Conservation (phyloP, 2,113 vertebrate genomes). For the Uropsilus gracilis region DNA sequence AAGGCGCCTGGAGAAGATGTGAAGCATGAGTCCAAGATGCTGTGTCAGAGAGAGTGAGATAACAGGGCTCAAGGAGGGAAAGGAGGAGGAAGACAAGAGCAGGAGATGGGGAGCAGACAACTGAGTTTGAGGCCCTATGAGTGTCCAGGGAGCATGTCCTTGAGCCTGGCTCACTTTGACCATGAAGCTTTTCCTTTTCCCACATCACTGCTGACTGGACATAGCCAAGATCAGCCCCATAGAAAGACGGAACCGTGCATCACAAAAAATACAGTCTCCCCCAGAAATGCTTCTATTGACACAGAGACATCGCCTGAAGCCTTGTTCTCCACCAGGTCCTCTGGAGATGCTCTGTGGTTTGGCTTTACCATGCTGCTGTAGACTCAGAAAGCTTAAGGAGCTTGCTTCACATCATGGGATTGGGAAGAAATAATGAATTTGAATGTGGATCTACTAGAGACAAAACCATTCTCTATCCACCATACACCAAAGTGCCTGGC, state of each 20-base stretch:
- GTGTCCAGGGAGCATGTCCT: too few relatives aligned
- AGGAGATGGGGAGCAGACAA: background rate
- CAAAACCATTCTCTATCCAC: background rate
- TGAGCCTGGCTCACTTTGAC: background rate
- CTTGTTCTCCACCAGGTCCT: background rate
- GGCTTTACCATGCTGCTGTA: background rate
- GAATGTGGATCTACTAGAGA: background rate
- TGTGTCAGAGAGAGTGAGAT: rapidly evolving
- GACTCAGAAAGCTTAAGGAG: background rate
- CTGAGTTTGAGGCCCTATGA: background rate
- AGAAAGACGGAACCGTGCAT: background rate
- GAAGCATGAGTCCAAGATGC: rapidly evolving
- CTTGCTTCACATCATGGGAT: background rate
- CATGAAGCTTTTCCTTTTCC: background rate
- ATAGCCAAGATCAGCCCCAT: background rate
- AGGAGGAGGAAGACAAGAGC: background rate
- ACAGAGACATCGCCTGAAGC: background rate
- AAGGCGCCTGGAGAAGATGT: rapidly evolving
- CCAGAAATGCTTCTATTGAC: background rate
- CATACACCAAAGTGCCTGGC: too few relatives aligned
- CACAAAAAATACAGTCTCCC: background rate
- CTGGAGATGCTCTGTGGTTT: background rate
- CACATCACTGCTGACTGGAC: background rate
- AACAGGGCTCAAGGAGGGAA: background rate
- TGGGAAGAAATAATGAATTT: background rate